Conservation (phyloP, 2,113 vertebrate genomes). For the Fulmarus glacialis region DNA sequence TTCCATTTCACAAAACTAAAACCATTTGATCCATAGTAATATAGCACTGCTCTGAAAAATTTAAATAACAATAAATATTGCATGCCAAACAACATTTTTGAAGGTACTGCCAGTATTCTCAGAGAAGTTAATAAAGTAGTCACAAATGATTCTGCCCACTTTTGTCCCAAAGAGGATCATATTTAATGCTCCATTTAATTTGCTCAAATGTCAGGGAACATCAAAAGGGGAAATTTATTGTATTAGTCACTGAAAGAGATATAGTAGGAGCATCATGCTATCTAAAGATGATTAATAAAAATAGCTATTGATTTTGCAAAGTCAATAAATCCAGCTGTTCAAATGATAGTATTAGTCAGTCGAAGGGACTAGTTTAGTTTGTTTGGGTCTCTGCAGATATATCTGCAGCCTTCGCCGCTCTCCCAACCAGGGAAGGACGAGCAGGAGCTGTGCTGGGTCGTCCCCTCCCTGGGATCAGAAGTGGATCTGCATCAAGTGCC, state of each 20-base stretch:
- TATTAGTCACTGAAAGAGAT: constrained; percentile 73
- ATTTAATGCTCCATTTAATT: constrained; percentile 81
- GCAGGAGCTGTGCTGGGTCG: neutral
- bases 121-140: constrained; percentile 76
- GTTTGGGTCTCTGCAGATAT: constrained; percentile 16
- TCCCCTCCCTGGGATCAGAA: neutral
- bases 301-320: constrained; percentile 71
- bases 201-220: constrained; percentile 79
- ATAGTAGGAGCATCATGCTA: constrained; percentile 67
- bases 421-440: neutral
- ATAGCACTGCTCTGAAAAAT: constrained; percentile 29
- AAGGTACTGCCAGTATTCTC: constrained; percentile 47
- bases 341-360: neutral
- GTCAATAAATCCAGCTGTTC: constrained; percentile 69
- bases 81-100: constrained; percentile 11
- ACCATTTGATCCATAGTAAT: constrained; percentile 73
- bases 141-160: constrained; percentile 71
- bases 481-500: rapidly evolving
- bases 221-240: constrained; percentile 76
- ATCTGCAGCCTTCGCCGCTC: neutral
- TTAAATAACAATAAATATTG: constrained; percentile 64
- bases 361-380: neutral
- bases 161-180: constrained; percentile 73
- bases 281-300: constrained; percentile 75
- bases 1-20: constrained; percentile 80